Conservation (phyloP, 2,888 invertebrate species). For the Pterobdella sp. region DNA sequence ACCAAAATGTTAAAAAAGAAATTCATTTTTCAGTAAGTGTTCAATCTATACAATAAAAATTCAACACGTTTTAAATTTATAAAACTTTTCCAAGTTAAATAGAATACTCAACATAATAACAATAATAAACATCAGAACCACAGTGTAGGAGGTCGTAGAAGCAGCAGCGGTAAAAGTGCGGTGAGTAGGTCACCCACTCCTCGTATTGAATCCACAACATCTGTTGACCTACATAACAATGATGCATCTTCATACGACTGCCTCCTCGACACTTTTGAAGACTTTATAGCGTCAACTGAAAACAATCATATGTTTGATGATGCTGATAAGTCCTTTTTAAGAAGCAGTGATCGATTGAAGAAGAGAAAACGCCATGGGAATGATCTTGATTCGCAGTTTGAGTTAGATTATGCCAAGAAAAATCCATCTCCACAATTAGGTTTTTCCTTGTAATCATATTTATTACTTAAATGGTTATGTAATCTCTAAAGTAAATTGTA, state of each 20-base stretch:
- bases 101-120: not conserved
- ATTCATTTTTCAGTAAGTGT: no score
- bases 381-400: not conserved
- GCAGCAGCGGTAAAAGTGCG: not conserved
- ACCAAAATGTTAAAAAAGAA: no score
- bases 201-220: conserved; percentile 31
- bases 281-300: not conserved
- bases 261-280: conserved; percentile 7
- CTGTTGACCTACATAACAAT: conserved; percentile 4
- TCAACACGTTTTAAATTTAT: no score
- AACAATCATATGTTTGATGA: not conserved
- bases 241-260: not conserved
- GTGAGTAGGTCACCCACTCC: conserved; percentile 34
- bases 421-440: not conserved
- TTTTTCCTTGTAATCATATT: not conserved
- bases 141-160: not conserved
- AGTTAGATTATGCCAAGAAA: not conserved
- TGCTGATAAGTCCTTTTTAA: not conserved
- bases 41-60: no score
- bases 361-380: not conserved
- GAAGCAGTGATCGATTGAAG: not conserved
- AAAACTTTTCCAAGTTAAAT: not conserved
- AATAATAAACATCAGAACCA: not conserved
- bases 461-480: no score
- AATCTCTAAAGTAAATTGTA: no score